Evolutionary conservation across 2,888 invertebrate species (phyloP).

Genomic region (Caenorhabditis sp.): DNA sequence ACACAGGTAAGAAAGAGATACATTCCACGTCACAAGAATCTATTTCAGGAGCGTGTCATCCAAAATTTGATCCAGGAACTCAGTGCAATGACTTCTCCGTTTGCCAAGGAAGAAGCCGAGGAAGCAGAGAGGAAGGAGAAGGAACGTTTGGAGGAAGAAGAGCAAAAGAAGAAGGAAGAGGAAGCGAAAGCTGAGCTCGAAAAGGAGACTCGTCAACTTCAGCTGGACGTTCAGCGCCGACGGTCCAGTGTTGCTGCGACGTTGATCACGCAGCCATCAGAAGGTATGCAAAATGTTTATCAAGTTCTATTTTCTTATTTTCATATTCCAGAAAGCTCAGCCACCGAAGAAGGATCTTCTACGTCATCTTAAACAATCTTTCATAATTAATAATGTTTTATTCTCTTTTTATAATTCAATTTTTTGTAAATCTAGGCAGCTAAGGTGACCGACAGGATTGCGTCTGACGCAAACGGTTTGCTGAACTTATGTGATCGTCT

Average conservation of each 20-base stretch:
- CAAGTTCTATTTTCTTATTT: not conserved
- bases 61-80: conserved; percentile 71
- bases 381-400: not conserved
- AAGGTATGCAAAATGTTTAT: not conserved
- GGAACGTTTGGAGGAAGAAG: conserved; percentile 18
- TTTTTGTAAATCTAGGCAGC: conserved; percentile 36
- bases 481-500: conserved; percentile 42
- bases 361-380: not conserved
- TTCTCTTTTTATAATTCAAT: conserved; percentile 33
- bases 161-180: conserved; percentile 19
- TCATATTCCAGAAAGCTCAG: not conserved
- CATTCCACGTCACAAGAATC: not conserved
- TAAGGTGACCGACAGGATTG: conserved; percentile 18
- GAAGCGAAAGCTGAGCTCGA: conserved; percentile 25
- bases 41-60: conserved; percentile 65
- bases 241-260: conserved; percentile 26
- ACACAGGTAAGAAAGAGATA: conserved; percentile 53
- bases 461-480: conserved; percentile 46
- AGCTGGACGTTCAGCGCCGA: conserved; percentile 41
- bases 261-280: conserved; percentile 5
- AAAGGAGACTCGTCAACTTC: conserved; percentile 27
- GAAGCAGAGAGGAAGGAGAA: conserved; percentile 17
- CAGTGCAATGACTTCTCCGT: conserved; percentile 70
- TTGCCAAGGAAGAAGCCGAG: conserved; percentile 52
- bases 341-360: not conserved